Percentiles rank a stretch among this genome's conserved stretches.
phyloP scores from a whole-genome alignment of 2,888 invertebrate species.

The Cyclophora punctaria region DNA sequence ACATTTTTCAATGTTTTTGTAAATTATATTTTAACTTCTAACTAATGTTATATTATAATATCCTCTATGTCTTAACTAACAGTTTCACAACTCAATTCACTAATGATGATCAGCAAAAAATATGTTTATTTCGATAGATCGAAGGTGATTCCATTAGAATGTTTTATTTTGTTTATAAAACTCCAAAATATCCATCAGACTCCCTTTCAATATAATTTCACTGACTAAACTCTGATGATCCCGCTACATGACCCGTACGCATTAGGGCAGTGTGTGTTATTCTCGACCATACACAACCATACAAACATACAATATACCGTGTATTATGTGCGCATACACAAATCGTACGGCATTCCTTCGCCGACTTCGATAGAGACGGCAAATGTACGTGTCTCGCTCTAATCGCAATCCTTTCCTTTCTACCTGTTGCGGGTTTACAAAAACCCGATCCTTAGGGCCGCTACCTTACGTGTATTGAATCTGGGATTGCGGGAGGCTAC shows the following conservation, averaged over 20 bases:
- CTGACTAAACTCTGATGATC: conserved; percentile 70
- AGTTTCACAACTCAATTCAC: too few relatives aligned
- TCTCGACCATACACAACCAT: conserved; percentile 51
- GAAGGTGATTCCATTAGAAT: too few relatives aligned
- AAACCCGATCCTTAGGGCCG: conserved; percentile 74
- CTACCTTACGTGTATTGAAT: conserved; percentile 75
- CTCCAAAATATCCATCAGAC: conserved; percentile 65
- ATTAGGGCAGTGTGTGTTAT: conserved; percentile 74
- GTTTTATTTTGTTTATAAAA: conserved; percentile 26
- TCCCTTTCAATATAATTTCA: conserved; percentile 75
- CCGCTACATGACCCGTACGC: conserved; percentile 74
- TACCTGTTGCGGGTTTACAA: conserved; percentile 75
- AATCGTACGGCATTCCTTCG: conserved; percentile 74
- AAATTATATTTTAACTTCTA: too few relatives aligned
- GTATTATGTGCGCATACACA: conserved; percentile 64
- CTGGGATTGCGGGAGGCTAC: conserved; percentile 69
- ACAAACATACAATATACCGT: conserved; percentile 46
- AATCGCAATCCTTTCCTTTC: conserved; percentile 73
- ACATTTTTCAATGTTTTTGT: too few relatives aligned
- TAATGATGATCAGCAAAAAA: too few relatives aligned
- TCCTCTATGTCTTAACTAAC: not conserved
- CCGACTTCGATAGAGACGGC: conserved; percentile 49
- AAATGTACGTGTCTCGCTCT: conserved; percentile 50
- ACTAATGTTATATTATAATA: not conserved
- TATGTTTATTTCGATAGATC: too few relatives aligned